Percentiles rank a stretch among this genome's conserved stretches.
Evolutionary conservation across 2,113 vertebrate species (phyloP).

Genomic region (Origma solitaria): DNA sequence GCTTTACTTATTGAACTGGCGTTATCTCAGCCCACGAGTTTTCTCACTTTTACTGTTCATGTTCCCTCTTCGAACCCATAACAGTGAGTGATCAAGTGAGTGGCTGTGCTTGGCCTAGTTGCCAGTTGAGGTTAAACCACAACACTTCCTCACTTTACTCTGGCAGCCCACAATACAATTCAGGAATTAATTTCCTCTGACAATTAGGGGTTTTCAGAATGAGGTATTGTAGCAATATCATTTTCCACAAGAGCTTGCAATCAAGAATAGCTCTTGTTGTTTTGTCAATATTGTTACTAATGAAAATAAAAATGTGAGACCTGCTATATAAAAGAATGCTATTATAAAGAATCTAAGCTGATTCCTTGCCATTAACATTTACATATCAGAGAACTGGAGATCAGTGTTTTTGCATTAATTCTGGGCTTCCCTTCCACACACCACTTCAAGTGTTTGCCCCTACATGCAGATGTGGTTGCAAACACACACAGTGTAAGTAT

Average conservation of each 20-base stretch:
- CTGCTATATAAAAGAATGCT: neutral
- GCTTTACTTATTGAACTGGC: neutral
- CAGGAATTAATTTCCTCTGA: neutral
- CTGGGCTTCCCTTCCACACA: neutral
- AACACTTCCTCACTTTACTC: neutral
- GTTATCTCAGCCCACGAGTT: neutral
- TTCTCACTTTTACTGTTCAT: neutral
- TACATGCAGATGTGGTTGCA: neutral
- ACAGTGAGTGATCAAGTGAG: rapidly evolving
- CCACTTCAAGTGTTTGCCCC: neutral
- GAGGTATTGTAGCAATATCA: neutral
- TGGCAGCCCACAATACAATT: neutral
- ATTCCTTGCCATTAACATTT: neutral
- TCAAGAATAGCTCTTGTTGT: neutral
- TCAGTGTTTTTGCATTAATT: neutral
- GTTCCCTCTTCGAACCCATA: neutral
- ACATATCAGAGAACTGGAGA: neutral
- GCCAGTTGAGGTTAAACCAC: neutral
- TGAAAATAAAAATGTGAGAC: neutral
- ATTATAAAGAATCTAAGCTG: neutral
- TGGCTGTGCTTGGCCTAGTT: neutral
- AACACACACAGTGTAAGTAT: neutral
- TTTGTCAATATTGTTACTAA: neutral
- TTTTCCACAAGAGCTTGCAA: neutral
- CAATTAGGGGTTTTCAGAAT: neutral